These are phyloP conservation scores for Strix aluco DNA, from an alignment of 2,113 vertebrate species.

Conservation along the genomic window DNA sequence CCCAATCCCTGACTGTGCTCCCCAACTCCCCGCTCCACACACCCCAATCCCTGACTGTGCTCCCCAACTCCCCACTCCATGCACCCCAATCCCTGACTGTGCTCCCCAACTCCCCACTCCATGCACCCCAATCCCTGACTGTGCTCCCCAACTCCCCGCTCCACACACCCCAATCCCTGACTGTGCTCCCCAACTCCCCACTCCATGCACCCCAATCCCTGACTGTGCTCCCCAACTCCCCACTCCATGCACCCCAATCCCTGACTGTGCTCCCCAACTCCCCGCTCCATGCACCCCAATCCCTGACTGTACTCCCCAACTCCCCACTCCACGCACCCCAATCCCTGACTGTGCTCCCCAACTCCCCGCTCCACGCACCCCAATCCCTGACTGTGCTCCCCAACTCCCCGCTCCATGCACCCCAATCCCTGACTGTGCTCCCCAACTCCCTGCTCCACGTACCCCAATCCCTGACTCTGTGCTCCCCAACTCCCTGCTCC, in stretches of 20 bases:
- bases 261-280: background rate
- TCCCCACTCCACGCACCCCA: background rate
- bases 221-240: too few species aligned
- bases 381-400: background rate
- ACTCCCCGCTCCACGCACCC: too few species aligned
- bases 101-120: too few species aligned
- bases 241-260: too few species aligned
- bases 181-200: background rate
- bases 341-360: background rate
- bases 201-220: background rate
- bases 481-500: too few species aligned
- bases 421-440: background rate
- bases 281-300: background rate
- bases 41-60: background rate
- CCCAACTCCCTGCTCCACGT: too few species aligned
- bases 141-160: background rate
- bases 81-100: background rate
- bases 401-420: too few species aligned
- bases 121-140: too few species aligned
- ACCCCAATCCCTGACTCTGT: background rate
- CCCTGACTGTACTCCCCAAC: background rate
- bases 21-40: too few species aligned
- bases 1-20: background rate
- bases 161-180: background rate
- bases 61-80: too few species aligned